These are phyloP conservation scores for Myotis lucifugus DNA, from an alignment of 2,113 vertebrate species.

Conservation along the genomic window DNA sequence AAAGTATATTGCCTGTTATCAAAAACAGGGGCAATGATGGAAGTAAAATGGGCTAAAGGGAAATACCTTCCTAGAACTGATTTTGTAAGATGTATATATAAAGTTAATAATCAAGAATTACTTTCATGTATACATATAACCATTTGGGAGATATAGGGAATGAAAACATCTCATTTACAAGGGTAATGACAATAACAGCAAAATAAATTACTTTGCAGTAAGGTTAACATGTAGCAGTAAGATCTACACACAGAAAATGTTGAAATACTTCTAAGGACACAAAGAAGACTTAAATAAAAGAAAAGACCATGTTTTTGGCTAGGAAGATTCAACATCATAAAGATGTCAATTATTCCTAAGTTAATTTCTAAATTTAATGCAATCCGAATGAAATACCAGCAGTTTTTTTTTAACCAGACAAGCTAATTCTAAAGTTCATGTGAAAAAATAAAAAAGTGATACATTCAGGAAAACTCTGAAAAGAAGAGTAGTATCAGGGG, in stretches of 20 bases:
- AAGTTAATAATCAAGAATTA: constrained; percentile 9
- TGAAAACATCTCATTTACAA: constrained; percentile 17
- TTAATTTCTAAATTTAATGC: constrained; percentile 70
- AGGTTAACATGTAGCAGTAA: not conserved
- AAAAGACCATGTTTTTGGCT: constrained; percentile 54
- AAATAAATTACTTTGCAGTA: not conserved
- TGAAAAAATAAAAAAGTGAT: constrained; percentile 67
- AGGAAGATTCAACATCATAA: constrained; percentile 60
- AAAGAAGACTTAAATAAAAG: constrained; percentile 13
- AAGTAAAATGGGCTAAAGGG: not conserved
- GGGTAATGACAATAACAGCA: not conserved
- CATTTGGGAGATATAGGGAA: not conserved
- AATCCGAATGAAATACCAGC: constrained; percentile 60
- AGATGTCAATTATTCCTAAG: constrained; percentile 61
- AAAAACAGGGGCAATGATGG: not conserved
- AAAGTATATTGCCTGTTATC: not conserved
- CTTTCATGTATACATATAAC: not conserved
- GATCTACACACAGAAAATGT: not conserved
- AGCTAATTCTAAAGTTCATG: constrained; percentile 68
- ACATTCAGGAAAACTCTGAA: constrained; percentile 53
- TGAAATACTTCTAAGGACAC: not conserved
- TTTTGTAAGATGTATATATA: not conserved
- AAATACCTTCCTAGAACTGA: not conserved
- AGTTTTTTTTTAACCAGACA: not conserved
- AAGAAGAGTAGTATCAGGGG: constrained; percentile 50